These are phyloP conservation scores for Pollenia angustigena DNA, from an alignment of 2,888 invertebrate species.

Conservation along the genomic window DNA sequence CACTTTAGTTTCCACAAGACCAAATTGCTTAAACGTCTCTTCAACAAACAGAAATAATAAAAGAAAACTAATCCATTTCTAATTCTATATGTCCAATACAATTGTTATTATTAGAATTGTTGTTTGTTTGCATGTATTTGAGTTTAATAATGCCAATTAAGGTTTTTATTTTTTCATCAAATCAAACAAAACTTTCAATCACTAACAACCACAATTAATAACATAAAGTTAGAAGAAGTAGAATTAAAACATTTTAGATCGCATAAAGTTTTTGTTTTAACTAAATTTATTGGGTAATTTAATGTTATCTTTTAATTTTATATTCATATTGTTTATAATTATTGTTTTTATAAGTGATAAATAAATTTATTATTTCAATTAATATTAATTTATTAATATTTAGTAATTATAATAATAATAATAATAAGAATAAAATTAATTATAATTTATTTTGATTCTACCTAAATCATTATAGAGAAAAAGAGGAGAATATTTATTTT, in stretches of 20 bases:
- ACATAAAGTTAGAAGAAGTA: slow-evolving; percentile 80
- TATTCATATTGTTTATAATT: slow-evolving; percentile 33
- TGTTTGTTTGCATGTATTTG: slow-evolving; percentile 54
- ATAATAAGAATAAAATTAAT: not conserved
- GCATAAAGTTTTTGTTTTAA: slow-evolving; percentile 83
- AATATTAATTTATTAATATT: not conserved
- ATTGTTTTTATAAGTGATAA: slow-evolving; percentile 12
- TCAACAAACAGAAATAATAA: slow-evolving; percentile 10
- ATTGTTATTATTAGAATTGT: slow-evolving; percentile 54
- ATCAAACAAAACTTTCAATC: not conserved
- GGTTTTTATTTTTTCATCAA: not conserved
- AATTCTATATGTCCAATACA: slow-evolving; percentile 47
- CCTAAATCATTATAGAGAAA: not conserved
- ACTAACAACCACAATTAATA: slow-evolving; percentile 52
- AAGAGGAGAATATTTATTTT: not conserved
- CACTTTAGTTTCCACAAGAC: slow-evolving; percentile 77
- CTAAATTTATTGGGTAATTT: slow-evolving; percentile 86
- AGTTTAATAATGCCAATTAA: not conserved
- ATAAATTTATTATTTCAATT: slow-evolving; percentile 18
- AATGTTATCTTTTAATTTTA: slow-evolving; percentile 22
- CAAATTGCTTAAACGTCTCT: slow-evolving; percentile 77
- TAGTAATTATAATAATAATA: not conserved
- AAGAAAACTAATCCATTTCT: slow-evolving; percentile 43
- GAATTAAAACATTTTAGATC: slow-evolving; percentile 73
- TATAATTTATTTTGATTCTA: not conserved